Evolutionary conservation across 2,113 vertebrate genomes (phyloP).

Genomic region (Anthoscopus minutus): DNA sequence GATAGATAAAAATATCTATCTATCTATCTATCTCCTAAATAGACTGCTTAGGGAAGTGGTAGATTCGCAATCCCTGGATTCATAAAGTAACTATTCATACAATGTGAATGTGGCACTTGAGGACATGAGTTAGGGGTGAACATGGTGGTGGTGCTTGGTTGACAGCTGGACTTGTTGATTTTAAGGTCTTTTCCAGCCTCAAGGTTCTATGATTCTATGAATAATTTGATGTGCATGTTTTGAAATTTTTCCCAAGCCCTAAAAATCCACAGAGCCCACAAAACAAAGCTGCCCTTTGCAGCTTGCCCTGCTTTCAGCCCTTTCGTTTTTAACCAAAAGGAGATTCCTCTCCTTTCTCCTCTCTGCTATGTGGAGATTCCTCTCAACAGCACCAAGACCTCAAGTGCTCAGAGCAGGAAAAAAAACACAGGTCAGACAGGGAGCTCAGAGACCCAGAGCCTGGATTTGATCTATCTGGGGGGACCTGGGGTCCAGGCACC

Average conservation of each 20-base stretch:
- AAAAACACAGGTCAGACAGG: not conserved
- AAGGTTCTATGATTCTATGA: not conserved
- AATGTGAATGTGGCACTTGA: not conserved
- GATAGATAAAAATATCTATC: too few relatives aligned
- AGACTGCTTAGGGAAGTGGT: not conserved
- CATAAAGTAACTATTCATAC: not conserved
- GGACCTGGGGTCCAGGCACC: not conserved
- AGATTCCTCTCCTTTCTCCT: accelerated
- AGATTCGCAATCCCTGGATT: not conserved
- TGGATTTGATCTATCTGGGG: not conserved
- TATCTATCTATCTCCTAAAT: too few relatives aligned
- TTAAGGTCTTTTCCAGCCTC: not conserved
- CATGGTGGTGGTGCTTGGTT: not conserved
- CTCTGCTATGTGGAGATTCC: not conserved
- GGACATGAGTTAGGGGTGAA: not conserved
- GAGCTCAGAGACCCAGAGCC: not conserved
- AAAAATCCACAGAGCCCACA: not conserved
- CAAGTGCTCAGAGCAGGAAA: not conserved
- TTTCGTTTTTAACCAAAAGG: accelerated
- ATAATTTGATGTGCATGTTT: not conserved
- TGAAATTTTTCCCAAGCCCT: not conserved
- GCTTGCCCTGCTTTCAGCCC: not conserved
- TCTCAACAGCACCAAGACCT: not conserved
- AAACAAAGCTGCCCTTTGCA: not conserved
- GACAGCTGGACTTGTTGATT: not conserved